Conservation (phyloP, 1,140 invertebrate species). For the Drosophila novamexicana region DNA sequence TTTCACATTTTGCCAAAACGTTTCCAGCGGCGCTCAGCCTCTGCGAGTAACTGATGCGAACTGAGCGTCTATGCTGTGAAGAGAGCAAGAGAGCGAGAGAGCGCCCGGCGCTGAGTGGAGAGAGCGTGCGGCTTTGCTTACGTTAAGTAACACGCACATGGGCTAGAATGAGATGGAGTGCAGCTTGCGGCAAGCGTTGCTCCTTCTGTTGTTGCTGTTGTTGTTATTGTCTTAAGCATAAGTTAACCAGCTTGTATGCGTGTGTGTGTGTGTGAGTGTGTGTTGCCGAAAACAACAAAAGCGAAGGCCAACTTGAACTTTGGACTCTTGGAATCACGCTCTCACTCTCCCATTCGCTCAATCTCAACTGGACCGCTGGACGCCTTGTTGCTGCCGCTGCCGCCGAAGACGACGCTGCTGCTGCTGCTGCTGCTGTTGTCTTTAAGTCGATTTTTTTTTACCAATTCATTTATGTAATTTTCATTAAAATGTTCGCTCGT, state of each 20-base stretch:
- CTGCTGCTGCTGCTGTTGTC: slow-evolving; percentile 13
- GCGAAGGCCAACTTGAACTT: slow-evolving; percentile 18
- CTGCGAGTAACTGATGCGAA: slow-evolving; percentile 19
- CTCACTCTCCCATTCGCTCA: slow-evolving; percentile 6
- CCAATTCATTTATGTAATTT: slow-evolving; percentile 48
- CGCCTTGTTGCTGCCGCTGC: slow-evolving; percentile 32
- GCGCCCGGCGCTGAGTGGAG: neutral
- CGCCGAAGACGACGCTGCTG: neutral
- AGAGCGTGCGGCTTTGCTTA: slow-evolving; percentile 1
- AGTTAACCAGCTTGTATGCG: slow-evolving; percentile 6
- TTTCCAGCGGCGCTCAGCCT: slow-evolving; percentile 33
- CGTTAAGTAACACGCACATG: slow-evolving; percentile 10
- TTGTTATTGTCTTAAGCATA: slow-evolving; percentile 11
- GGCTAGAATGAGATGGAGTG: slow-evolving; percentile 22
- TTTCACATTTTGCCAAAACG: slow-evolving; percentile 51
- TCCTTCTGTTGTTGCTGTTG: slow-evolving; percentile 13
- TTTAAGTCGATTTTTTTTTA: slow-evolving; percentile 12
- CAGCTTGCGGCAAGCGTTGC: slow-evolving; percentile 36
- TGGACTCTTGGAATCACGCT: slow-evolving; percentile 16
- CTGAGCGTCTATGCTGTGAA: slow-evolving; percentile 8
- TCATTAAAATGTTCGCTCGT: slow-evolving; percentile 43
- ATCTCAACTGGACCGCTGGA: slow-evolving; percentile 31
- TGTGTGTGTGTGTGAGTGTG: slow-evolving; percentile 1
- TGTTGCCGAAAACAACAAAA: slow-evolving; percentile 9
- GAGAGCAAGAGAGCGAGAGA: slow-evolving; percentile 9